Evolutionary conservation across 1,140 invertebrate species (phyloP).

Genomic region (Drosophila sturtevanti): DNA sequence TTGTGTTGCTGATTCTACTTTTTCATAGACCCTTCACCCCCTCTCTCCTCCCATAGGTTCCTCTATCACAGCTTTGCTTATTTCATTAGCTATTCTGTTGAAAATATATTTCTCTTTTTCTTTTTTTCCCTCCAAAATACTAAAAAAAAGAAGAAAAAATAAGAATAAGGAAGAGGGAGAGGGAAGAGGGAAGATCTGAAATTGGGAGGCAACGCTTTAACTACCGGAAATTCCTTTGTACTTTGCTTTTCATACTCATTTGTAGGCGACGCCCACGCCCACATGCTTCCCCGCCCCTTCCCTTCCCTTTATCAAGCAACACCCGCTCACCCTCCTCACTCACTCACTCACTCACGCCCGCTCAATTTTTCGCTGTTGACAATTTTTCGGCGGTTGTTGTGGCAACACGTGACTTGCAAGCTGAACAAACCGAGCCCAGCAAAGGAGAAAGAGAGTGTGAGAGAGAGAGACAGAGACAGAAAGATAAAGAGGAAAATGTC

Average conservation of each 20-base stretch:
- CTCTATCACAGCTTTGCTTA: constrained; percentile 57
- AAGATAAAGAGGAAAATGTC: not conserved
- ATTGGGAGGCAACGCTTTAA: constrained; percentile 69
- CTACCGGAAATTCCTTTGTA: constrained; percentile 81
- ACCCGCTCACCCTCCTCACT: constrained; percentile 48
- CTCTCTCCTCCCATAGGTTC: not conserved
- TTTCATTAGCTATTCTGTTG: constrained; percentile 78
- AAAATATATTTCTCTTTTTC: constrained; percentile 44
- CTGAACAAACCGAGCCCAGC: constrained; percentile 47
- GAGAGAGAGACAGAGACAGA: not conserved
- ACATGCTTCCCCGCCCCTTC: not conserved
- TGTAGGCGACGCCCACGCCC: constrained; percentile 22
- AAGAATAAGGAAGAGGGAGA: constrained; percentile 23
- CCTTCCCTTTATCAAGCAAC: not conserved
- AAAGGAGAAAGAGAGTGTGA: not conserved
- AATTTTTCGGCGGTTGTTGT: constrained; percentile 81
- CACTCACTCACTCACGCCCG: constrained; percentile 65
- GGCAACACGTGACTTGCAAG: constrained; percentile 80
- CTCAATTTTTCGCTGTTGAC: constrained; percentile 80
- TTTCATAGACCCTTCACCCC: not conserved
- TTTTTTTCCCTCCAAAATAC: constrained; percentile 19
- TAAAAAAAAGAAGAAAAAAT: constrained; percentile 13
- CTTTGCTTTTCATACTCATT: constrained; percentile 44
- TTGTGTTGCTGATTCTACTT: constrained; percentile 35
- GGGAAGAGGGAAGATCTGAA: constrained; percentile 31